Evolutionary conservation across 2,888 invertebrate genomes (phyloP).

Genomic region (Ommatoiulus sabulosus): DNA sequence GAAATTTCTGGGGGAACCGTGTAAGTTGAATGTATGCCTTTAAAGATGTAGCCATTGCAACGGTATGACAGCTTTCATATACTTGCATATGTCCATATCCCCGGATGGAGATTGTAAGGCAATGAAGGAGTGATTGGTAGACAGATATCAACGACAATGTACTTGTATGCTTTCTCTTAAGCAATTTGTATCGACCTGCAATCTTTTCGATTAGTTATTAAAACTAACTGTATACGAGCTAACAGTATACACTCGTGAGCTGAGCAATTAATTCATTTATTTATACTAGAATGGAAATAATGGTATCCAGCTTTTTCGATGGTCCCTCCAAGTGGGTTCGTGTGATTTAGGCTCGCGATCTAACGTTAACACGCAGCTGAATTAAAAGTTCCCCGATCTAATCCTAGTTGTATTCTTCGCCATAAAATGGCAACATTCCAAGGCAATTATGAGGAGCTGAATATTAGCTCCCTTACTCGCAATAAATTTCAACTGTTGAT

Average conservation of each 20-base stretch:
- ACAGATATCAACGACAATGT: not conserved
- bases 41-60: too few species aligned
- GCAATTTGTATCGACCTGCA: not conserved
- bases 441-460: constrained; percentile 45
- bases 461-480: constrained; percentile 47
- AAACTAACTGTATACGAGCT: not conserved
- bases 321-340: too few species aligned
- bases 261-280: not conserved
- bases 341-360: not conserved
- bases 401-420: not conserved
- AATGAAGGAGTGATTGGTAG: not conserved
- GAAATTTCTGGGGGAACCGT: too few species aligned
- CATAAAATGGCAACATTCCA: constrained; percentile 50
- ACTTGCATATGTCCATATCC: too few species aligned
- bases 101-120: not conserved
- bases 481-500: constrained; percentile 50
- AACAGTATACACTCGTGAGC: not conserved
- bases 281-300: not conserved
- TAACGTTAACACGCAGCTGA: not conserved
- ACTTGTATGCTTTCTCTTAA: not conserved
- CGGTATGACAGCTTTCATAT: too few species aligned
- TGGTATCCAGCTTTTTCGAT: not conserved
- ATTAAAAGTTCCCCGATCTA: not conserved
- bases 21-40: too few species aligned
- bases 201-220: not conserved